Conservation (phyloP, 2,797 vertebrate genomes). For the Tamandua tetradactyla region DNA sequence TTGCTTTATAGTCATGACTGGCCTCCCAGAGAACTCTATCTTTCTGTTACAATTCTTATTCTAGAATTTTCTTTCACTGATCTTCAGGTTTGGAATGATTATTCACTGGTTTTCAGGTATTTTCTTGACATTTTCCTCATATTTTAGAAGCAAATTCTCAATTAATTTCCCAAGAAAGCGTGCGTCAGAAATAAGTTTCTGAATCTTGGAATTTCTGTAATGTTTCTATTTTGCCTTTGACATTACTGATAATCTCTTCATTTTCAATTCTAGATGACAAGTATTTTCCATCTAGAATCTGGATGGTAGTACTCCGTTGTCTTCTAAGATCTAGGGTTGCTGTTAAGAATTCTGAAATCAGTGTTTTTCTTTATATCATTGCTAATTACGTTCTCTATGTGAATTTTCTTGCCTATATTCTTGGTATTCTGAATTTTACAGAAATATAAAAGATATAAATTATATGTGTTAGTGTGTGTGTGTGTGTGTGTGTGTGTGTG, state of each 20-base stretch:
- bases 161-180: not conserved
- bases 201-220: not conserved
- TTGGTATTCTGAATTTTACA: no score
- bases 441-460: no score
- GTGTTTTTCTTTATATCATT: no score
- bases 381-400: no score
- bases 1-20: not conserved
- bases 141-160: not conserved
- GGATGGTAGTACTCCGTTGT: no score
- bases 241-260: not conserved
- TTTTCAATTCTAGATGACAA: slow-evolving; percentile 31
- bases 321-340: no score
- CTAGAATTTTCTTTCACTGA: not conserved
- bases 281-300: no score
- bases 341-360: no score
- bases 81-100: not conserved
- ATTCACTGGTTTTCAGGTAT: not conserved
- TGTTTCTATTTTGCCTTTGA: not conserved
- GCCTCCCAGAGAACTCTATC: not conserved
- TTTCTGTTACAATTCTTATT: not conserved
- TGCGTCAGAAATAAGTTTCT: slow-evolving; percentile 27
- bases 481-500: no score
- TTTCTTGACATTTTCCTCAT: not conserved
- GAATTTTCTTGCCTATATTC: no score
- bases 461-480: no score